Conservation (phyloP, 2,888 invertebrate species). For the Aporophyla nigra region DNA sequence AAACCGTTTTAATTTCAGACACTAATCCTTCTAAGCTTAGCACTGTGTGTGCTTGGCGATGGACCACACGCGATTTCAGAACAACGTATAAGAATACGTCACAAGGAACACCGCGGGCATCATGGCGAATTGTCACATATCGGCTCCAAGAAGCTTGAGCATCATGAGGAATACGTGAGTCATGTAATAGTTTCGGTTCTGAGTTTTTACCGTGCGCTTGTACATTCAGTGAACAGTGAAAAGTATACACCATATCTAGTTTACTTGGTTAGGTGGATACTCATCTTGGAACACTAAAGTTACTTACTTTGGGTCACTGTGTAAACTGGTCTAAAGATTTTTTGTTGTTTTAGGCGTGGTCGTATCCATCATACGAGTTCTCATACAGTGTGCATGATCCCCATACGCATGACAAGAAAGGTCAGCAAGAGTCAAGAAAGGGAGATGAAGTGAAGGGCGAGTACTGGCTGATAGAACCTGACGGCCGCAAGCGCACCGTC, state of each 20-base stretch:
- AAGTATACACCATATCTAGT: not conserved
- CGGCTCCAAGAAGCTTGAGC: constrained; percentile 77
- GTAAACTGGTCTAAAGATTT: not conserved
- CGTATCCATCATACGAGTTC: constrained; percentile 90
- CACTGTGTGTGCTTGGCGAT: constrained; percentile 75
- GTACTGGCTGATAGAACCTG: constrained; percentile 90
- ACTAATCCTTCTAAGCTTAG: constrained; percentile 74
- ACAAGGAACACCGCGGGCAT: constrained; percentile 68
- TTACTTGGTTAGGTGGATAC: not conserved
- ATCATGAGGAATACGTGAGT: constrained; percentile 87
- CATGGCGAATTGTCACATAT: constrained; percentile 78
- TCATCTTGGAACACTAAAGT: not conserved
- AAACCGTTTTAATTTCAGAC: constrained; percentile 69
- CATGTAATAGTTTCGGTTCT: not conserved
- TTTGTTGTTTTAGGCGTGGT: constrained; percentile 76
- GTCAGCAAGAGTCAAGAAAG: constrained; percentile 87
- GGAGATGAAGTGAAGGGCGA: constrained; percentile 89
- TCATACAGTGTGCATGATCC: constrained; percentile 90
- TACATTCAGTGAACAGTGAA: not conserved
- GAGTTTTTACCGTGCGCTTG: not conserved
- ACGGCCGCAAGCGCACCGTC: constrained; percentile 88
- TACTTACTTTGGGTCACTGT: not conserved
- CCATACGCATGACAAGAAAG: constrained; percentile 90
- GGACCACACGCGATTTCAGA: constrained; percentile 78
- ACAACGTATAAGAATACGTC: constrained; percentile 73